Base-by-base conservation (phyloP, 1,140 invertebrate species). In the Acarapis woodi region DNA sequence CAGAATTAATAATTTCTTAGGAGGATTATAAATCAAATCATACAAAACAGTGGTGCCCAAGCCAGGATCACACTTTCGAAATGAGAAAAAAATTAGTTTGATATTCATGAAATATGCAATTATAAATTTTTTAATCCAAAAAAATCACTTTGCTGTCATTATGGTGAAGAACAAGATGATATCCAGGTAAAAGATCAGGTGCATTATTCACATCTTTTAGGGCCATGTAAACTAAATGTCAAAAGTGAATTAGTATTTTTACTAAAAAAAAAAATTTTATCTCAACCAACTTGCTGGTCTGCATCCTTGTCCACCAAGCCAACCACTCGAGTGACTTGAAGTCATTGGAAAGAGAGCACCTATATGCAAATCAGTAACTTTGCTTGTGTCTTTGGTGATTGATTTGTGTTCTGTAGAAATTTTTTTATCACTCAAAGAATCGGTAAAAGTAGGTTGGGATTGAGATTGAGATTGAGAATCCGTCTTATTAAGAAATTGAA, bases 41-140 rank as follows among this genome's bases (percentile, higher is more conserved):
- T 96, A 99, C 71, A 99, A 79, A 16, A 94, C 82, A 45, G 83
- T 87, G 16, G 85, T 83, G 23, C 83, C 88, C 36, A 96, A 63
- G 15, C 90, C 90, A 15, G 87, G 87, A 55, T 93, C 85, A 56
- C 90, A 99, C 88, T 99, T 59, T 21, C 65, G 66, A 24, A 46
- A 18, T 44, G 15, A 12, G 2, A 18, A 24, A 2, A 14, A 14
- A 21, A 39, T 34, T 31, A 9, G 39, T 25, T 12, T 32, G 8
- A 28, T 9, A 32, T 10, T 8, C 34, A 5, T n/a, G 29, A 20
- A 23, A 35, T 21, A 23, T 6, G 12, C 8, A 6, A 6, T 6
- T 24, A 21, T 36, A 25, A 9, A n/a, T 18, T 3, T 9, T 3
- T 4, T n/a, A 23, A 22, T 38, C 4, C 23, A 25, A 40, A 35